These are phyloP conservation scores for Macrochelys suwanniensis DNA, from an alignment of 2,797 vertebrate genomes.

Conservation along the genomic window DNA sequence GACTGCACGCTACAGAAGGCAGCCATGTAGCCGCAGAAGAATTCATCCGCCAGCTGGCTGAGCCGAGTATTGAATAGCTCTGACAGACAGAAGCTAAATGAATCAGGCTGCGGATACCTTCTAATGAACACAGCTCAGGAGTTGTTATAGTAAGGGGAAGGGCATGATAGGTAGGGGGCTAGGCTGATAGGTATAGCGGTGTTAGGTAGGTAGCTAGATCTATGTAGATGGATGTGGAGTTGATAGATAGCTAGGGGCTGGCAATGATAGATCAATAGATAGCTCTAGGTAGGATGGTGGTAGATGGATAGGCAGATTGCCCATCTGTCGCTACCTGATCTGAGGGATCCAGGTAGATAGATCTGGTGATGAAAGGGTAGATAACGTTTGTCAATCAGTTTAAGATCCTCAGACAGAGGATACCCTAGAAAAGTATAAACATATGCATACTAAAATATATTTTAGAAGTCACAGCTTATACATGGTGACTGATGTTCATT, in stretches of 20 bases:
- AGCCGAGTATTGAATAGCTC: not conserved
- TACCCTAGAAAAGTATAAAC: not conserved
- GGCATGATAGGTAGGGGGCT: not conserved
- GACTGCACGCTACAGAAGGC: not conserved
- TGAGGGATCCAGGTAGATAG: not conserved
- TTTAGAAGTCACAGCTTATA: not conserved
- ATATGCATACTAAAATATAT: not conserved
- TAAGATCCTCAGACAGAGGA: not conserved
- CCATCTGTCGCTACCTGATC: too few species aligned
- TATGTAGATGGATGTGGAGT: not conserved
- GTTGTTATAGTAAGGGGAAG: not conserved
- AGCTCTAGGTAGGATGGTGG: not conserved
- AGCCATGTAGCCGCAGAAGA: accelerated
- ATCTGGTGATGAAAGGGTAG: not conserved
- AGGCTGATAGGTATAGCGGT: not conserved
- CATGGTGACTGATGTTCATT: accelerated
- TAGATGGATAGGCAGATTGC: not conserved
- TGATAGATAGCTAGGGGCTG: not conserved
- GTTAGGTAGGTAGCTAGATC: not conserved
- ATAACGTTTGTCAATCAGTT: not conserved
- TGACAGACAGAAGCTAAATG: not conserved
- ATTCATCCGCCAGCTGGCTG: not conserved
- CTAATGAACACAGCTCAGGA: not conserved
- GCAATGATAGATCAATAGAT: not conserved
- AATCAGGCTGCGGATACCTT: not conserved